Conservation (phyloP, 1,140 invertebrate species). For the Atta colombica region DNA sequence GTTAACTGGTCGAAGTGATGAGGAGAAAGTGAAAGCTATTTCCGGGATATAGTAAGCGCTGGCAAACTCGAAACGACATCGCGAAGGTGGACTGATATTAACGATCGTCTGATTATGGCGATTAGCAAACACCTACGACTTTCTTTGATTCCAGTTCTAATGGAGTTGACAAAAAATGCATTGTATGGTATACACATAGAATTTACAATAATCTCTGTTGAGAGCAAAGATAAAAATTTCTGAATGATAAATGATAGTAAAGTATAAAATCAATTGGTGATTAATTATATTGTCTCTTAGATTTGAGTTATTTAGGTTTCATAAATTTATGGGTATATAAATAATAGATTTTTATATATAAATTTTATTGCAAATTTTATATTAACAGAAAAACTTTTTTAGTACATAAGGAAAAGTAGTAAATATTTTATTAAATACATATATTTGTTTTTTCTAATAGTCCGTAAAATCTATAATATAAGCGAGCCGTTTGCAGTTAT, state of each 20-base stretch:
- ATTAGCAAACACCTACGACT: slow-evolving; percentile 26
- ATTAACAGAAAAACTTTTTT: background rate
- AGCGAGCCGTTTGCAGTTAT: slow-evolving; percentile 41
- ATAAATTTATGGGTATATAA: too few species aligned
- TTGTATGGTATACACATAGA: background rate
- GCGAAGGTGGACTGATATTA: slow-evolving; percentile 77
- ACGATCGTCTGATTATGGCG: slow-evolving; percentile 66
- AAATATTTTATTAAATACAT: slow-evolving; percentile 3
- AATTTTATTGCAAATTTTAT: background rate
- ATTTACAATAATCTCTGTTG: background rate
- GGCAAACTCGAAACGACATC: slow-evolving; percentile 69
- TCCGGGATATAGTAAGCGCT: slow-evolving; percentile 79
- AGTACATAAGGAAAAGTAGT: background rate
- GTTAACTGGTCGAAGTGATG: slow-evolving; percentile 71
- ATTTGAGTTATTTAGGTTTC: too few species aligned
- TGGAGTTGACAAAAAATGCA: background rate
- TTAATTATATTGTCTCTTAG: too few species aligned
- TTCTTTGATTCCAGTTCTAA: slow-evolving; percentile 1
- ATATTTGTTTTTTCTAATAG: background rate
- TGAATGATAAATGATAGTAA: background rate
- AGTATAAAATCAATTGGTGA: background rate
- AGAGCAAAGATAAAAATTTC: background rate
- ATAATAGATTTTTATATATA: background rate
- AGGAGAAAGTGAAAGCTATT: slow-evolving; percentile 85
- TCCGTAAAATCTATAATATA: background rate